Evolutionary conservation across 2,113 vertebrate genomes (phyloP).

Genomic region (Pseudois nayaur): DNA sequence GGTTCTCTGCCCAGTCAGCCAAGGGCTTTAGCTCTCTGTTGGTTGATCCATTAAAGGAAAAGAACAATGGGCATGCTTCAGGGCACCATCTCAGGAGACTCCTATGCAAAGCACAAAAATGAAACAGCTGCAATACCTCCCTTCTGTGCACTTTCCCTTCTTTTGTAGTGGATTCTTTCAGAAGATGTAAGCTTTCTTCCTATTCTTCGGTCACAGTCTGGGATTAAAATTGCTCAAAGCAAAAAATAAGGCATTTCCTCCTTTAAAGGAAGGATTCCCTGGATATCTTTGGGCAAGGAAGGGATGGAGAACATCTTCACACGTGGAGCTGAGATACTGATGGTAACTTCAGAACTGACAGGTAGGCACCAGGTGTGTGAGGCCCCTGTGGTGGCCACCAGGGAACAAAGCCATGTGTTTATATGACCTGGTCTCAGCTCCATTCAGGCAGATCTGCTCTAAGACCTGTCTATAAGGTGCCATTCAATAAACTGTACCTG

Average conservation of each 20-base stretch:
- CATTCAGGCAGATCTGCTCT: background rate
- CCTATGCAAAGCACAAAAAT: background rate
- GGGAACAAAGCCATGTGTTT: background rate
- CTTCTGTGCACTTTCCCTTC: background rate
- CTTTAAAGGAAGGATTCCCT: background rate
- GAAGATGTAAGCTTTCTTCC: slow-evolving; percentile 6
- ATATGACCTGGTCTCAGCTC: background rate
- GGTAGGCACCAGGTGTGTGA: background rate
- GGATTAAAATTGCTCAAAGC: background rate
- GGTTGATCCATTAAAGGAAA: slow-evolving; percentile 6
- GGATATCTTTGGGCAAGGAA: background rate
- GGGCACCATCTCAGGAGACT: background rate
- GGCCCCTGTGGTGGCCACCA: background rate
- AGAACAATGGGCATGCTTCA: background rate
- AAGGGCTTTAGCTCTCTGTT: background rate
- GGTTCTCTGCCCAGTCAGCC: background rate
- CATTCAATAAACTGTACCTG: background rate
- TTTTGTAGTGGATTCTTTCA: background rate
- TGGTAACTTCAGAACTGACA: background rate
- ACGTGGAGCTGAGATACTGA: background rate
- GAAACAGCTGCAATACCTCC: background rate
- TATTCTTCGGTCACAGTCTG: background rate
- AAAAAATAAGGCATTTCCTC: background rate
- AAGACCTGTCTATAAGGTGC: background rate
- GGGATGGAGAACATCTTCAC: background rate